Conservation (phyloP, 2,888 invertebrate genomes). For the Hipparchia semele region DNA sequence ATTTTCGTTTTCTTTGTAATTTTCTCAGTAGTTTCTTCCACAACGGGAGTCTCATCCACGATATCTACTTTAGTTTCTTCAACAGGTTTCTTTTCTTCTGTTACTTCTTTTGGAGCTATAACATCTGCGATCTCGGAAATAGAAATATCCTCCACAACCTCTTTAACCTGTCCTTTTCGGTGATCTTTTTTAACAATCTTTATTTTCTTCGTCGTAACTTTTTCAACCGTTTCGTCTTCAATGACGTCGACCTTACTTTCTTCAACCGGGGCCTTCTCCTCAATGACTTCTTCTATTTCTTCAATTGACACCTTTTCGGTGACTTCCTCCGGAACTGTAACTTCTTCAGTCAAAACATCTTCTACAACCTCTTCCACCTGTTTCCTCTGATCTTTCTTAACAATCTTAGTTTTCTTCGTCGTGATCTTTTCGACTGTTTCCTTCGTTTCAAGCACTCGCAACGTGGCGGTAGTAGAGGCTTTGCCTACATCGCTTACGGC, state of each 20-base stretch:
- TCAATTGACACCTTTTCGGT: conserved; percentile 46
- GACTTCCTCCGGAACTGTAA: conserved; percentile 55
- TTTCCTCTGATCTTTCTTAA: conserved; percentile 62
- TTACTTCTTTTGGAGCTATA: too few relatives aligned
- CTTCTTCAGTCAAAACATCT: background rate
- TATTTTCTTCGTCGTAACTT: too few relatives aligned
- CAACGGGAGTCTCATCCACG: background rate
- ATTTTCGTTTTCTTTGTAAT: conserved; percentile 69
- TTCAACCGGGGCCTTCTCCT: too few relatives aligned
- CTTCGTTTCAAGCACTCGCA: conserved; percentile 85
- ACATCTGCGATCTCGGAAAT: too few relatives aligned
- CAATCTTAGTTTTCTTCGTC: conserved; percentile 73
- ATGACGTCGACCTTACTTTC: too few relatives aligned
- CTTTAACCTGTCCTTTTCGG: too few relatives aligned
- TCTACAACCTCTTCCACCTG: conserved; percentile 31
- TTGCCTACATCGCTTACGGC: conserved; percentile 93
- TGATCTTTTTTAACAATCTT: too few relatives aligned
- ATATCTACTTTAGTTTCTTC: background rate
- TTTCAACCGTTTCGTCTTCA: too few relatives aligned
- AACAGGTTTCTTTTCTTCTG: background rate
- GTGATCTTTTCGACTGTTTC: conserved; percentile 75
- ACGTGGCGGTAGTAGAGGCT: conserved; percentile 89
- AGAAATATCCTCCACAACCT: too few relatives aligned
- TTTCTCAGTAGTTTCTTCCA: conserved; percentile 67
- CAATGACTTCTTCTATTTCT: conserved; percentile 71